Percentiles rank a stretch among this genome's conserved stretches.
phyloP scores from a whole-genome alignment of 2,888 invertebrate genomes.

The Steinernema scapterisci region DNA sequence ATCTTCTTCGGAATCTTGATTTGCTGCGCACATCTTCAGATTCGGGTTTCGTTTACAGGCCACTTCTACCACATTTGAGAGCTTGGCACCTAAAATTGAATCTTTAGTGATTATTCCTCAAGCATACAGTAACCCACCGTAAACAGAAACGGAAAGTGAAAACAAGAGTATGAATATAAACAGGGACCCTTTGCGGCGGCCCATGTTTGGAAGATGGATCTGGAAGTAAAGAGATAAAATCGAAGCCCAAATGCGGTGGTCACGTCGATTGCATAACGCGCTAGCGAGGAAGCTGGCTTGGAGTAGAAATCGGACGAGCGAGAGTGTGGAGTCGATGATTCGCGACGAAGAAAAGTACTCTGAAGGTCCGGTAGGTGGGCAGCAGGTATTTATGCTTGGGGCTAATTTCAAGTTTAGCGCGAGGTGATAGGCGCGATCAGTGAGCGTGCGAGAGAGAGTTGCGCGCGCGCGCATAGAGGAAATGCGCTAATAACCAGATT shows the following conservation, averaged over 20 bases:
- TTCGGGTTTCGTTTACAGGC: conserved; percentile 11
- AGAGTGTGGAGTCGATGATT: too few relatives aligned
- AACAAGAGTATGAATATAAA: background rate
- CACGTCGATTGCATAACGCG: conserved; percentile 7
- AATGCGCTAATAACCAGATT: conserved; percentile 16
- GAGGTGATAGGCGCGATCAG: background rate
- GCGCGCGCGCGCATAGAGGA: background rate
- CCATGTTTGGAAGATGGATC: background rate
- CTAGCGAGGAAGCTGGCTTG: background rate
- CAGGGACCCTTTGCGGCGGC: background rate
- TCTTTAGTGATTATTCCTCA: too few relatives aligned
- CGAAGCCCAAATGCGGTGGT: background rate
- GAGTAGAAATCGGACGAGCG: background rate
- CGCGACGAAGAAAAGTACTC: background rate
- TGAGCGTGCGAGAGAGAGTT: conserved; percentile 7
- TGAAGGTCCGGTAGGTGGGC: conserved; percentile 22
- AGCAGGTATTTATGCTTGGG: conserved; percentile 17
- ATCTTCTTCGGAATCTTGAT: background rate
- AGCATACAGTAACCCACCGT: background rate
- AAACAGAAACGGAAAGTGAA: background rate
- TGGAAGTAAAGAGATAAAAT: background rate
- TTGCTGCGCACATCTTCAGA: background rate
- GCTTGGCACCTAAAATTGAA: background rate
- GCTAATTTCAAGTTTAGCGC: conserved; percentile 26
- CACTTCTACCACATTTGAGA: conserved; percentile 15